A percentile compares a stretch with the other conserved stretches of the same genome.
Evolutionary conservation across 2,888 invertebrate genomes (phyloP).

Genomic region (Drosophila quinaria): DNA sequence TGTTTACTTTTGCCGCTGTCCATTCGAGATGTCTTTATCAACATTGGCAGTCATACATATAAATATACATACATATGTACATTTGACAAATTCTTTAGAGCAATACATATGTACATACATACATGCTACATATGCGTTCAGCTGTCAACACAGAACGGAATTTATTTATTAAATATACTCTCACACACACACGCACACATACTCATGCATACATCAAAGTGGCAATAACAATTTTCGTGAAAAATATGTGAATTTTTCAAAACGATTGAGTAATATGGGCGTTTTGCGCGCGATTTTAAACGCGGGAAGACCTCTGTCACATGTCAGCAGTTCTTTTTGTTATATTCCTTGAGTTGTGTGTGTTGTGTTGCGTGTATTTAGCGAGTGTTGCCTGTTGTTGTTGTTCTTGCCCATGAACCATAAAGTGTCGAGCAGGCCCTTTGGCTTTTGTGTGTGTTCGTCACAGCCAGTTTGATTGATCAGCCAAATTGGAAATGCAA

Average conservation of each 20-base stretch:
- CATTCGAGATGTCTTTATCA: slow-evolving; percentile 63
- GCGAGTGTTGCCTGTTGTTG: slow-evolving; percentile 8
- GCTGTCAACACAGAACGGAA: slow-evolving; percentile 59
- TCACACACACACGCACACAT: slow-evolving; percentile 2
- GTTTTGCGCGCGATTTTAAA: slow-evolving; percentile 45
- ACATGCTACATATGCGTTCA: slow-evolving; percentile 32
- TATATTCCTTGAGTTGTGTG: slow-evolving; percentile 4
- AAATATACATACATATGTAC: slow-evolving; percentile 7
- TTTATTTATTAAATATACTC: slow-evolving; percentile 61
- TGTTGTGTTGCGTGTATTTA: neutral
- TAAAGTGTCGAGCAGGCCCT: slow-evolving; percentile 34
- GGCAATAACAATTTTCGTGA: slow-evolving; percentile 31
- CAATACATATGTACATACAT: slow-evolving; percentile 16
- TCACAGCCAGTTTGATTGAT: slow-evolving; percentile 61
- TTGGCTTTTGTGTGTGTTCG: slow-evolving; percentile 38
- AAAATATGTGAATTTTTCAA: slow-evolving; percentile 33
- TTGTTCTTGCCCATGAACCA: slow-evolving; percentile 9
- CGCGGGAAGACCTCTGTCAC: slow-evolving; percentile 36
- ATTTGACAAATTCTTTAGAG: slow-evolving; percentile 66
- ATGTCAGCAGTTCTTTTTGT: slow-evolving; percentile 34
- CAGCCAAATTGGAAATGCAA: slow-evolving; percentile 62
- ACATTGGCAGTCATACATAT: slow-evolving; percentile 32
- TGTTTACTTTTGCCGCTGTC: slow-evolving; percentile 56
- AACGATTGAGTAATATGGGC: slow-evolving; percentile 27
- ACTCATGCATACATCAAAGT: neutral